These are phyloP conservation scores for Ivindomyrus marchei DNA, from an alignment of 2,113 vertebrate genomes.

Conservation along the genomic window DNA sequence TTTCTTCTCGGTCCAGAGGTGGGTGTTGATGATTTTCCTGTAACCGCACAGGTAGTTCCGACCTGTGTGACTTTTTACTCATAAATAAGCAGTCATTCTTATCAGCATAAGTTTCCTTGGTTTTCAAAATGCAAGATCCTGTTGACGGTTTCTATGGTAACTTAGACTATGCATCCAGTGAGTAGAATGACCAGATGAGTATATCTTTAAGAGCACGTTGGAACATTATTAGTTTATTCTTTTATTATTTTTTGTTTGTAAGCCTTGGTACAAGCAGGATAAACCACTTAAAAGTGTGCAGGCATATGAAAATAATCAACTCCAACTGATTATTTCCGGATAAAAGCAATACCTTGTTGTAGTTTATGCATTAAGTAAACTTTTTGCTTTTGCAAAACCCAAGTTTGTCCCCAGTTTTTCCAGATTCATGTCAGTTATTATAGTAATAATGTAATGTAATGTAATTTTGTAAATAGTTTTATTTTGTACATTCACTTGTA, in stretches of 20 bases:
- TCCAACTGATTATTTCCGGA: too few relatives aligned
- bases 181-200: background rate
- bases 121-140: background rate
- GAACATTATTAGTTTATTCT: background rate
- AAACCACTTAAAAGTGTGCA: too few relatives aligned
- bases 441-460: background rate
- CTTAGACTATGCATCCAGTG: background rate
- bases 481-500: background rate
- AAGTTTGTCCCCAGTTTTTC: background rate
- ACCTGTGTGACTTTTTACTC: background rate
- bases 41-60: background rate
- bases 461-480: background rate
- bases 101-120: background rate
- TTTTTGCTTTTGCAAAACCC: background rate
- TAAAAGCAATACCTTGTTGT: too few relatives aligned
- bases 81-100: background rate
- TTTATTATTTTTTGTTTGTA: background rate
- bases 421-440: background rate
- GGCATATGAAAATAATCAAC: too few relatives aligned
- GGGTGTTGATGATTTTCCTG: background rate
- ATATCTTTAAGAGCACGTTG: background rate
- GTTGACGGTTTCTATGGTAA: background rate
- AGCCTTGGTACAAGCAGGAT: background rate
- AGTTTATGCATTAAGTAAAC: background rate
- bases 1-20: background rate